These are phyloP conservation scores for Brachyptera putata DNA, from an alignment of 2,888 invertebrate genomes.

Conservation along the genomic window DNA sequence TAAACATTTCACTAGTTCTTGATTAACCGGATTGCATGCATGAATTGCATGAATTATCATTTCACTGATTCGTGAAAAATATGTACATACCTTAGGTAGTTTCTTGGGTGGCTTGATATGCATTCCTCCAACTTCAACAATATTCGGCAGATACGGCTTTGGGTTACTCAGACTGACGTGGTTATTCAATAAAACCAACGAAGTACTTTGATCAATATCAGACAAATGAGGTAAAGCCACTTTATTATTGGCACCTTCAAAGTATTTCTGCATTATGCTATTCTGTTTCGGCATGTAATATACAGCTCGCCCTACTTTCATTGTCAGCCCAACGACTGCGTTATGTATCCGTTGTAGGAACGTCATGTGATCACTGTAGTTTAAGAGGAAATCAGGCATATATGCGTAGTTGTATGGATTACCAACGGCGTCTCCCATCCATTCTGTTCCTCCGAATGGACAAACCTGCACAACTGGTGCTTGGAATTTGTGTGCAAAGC, in stretches of 20 bases:
- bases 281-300: slow-evolving; percentile 25
- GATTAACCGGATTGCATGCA: no score
- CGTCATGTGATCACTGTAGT: slow-evolving; percentile 47
- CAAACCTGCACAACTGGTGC: slow-evolving; percentile 41
- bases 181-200: slow-evolving; percentile 37
- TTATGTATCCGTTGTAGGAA: slow-evolving; percentile 49
- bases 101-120: slow-evolving; percentile 37
- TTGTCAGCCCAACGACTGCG: slow-evolving; percentile 38
- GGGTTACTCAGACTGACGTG: slow-evolving; percentile 36
- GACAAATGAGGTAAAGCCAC: slow-evolving; percentile 26
- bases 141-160: slow-evolving; percentile 36
- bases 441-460: slow-evolving; percentile 46
- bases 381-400: slow-evolving; percentile 50
- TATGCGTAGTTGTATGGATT: slow-evolving; percentile 49
- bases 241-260: slow-evolving; percentile 3
- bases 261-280: slow-evolving; percentile 16
- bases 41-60: no score
- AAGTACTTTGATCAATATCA: slow-evolving; percentile 32
- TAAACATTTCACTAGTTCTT: no score
- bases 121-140: slow-evolving; percentile 40
- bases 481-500: slow-evolving; percentile 28
- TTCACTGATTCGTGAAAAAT: no score
- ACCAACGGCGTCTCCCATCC: slow-evolving; percentile 49
- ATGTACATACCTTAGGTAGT: slow-evolving; percentile 30
- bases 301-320: not conserved